Conservation (phyloP, 2,797 vertebrate species). For the Margarornis squamiger region DNA sequence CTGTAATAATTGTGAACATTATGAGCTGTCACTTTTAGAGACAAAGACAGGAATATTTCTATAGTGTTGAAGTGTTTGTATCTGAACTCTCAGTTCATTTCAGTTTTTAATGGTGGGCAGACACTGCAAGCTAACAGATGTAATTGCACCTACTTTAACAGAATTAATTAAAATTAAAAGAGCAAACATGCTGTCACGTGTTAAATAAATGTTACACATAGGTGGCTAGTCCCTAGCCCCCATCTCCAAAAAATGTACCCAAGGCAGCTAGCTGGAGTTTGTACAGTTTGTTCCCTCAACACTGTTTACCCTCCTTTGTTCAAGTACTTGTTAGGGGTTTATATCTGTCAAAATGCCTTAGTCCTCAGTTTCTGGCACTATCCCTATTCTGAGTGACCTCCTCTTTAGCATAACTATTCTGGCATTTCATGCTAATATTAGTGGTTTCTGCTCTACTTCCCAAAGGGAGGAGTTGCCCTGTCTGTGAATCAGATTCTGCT, state of each 20-base stretch:
- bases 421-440: slow-evolving; percentile 38
- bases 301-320: slow-evolving; percentile 49
- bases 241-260: neutral
- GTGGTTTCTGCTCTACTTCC: slow-evolving; percentile 54
- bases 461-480: neutral
- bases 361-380: slow-evolving; percentile 21
- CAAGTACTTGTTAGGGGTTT: slow-evolving; percentile 47
- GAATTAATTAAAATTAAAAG: neutral
- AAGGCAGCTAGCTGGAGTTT: neutral
- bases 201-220: neutral
- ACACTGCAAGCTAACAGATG: neutral
- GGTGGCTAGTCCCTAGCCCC: neutral
- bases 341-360: slow-evolving; percentile 22
- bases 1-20: neutral
- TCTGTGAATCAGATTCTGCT: neutral
- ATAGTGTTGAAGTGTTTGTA: neutral
- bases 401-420: slow-evolving; percentile 39
- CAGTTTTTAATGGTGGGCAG: neutral
- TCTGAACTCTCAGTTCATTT: neutral
- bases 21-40: neutral
- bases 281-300: slow-evolving; percentile 43
- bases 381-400: slow-evolving; percentile 3
- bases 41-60: neutral
- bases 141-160: neutral
- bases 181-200: neutral